These are phyloP conservation scores for Onychorhynchus coronatus DNA, from an alignment of 2,113 vertebrate species.

Conservation along the genomic window DNA sequence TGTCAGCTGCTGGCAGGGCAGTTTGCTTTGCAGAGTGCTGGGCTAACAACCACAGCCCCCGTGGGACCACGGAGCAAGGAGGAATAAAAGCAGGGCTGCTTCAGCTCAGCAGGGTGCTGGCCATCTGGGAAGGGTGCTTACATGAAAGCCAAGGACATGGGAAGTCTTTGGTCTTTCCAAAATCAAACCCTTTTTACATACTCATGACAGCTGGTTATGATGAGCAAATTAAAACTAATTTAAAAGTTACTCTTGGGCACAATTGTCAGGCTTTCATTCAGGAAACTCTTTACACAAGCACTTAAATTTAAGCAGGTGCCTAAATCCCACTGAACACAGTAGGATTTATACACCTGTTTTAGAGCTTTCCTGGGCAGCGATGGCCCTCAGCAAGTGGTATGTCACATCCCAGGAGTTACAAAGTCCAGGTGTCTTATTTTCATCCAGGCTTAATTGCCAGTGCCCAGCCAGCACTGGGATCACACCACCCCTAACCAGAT, in stretches of 20 bases:
- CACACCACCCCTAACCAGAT: background rate
- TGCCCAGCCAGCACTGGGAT: background rate
- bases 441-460: background rate
- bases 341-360: constrained; percentile 37
- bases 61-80: background rate
- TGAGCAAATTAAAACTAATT: constrained; percentile 47
- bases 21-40: background rate
- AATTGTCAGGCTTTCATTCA: constrained; percentile 28
- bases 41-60: background rate
- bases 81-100: background rate
- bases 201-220: constrained; percentile 43
- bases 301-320: constrained; percentile 57
- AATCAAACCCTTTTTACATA: constrained; percentile 19
- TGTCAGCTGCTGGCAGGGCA: background rate
- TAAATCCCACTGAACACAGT: constrained; percentile 10
- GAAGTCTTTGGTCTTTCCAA: background rate
- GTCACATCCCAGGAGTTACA: background rate
- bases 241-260: constrained; percentile 49
- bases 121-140: background rate
- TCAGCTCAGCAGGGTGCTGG: background rate
- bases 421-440: constrained; percentile 9
- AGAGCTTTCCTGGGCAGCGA: background rate
- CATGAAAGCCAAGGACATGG: background rate
- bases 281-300: constrained; percentile 36
- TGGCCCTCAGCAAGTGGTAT: background rate